Conservation (phyloP, 2,113 vertebrate species). For the Pterocles gutturalis region DNA sequence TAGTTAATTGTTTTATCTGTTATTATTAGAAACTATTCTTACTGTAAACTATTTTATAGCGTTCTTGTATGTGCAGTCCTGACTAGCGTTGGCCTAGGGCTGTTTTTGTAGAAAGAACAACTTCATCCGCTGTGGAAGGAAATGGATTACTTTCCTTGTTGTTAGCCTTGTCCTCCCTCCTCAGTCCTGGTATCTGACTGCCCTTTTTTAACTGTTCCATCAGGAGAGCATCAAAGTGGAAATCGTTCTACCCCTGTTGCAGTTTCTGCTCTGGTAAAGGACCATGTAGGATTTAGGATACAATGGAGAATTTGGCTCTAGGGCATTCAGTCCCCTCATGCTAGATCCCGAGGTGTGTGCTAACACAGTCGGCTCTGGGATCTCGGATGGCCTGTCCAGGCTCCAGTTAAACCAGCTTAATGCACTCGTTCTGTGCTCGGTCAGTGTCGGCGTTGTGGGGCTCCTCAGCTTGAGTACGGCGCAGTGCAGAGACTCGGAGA, state of each 20-base stretch:
- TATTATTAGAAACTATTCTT: conserved; percentile 3
- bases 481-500: neutral
- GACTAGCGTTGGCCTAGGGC: neutral
- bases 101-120: neutral
- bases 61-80: neutral
- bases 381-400: rapidly evolving
- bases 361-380: neutral
- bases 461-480: neutral
- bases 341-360: rapidly evolving
- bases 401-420: neutral
- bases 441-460: rapidly evolving
- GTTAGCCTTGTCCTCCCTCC: neutral
- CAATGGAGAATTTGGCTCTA: neutral
- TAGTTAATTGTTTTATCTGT: neutral
- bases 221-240: neutral
- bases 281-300: neutral
- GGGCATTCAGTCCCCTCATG: neutral
- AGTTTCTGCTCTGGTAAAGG: neutral
- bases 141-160: neutral
- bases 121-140: neutral
- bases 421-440: neutral
- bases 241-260: neutral
- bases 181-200: neutral
- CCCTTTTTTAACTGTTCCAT: neutral
- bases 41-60: neutral